Evolutionary conservation across 2,113 vertebrate species (phyloP).

Genomic region (Ageneiosus marmoratus): DNA sequence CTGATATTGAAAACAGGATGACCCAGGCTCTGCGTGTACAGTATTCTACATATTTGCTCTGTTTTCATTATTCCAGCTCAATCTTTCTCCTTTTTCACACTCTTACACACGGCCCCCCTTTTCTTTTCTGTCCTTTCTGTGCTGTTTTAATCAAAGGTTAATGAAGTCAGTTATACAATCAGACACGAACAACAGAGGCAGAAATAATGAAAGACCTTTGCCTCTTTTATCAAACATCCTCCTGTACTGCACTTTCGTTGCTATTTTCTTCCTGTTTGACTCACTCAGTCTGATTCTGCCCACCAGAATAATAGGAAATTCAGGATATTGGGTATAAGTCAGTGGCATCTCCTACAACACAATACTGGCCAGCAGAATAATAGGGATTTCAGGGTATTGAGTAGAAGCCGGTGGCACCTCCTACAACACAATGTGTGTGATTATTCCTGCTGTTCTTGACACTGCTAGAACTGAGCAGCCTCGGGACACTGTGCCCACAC

Average conservation of each 20-base stretch:
- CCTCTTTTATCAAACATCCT: constrained; percentile 27
- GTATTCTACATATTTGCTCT: neutral
- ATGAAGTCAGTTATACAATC: constrained; percentile 32
- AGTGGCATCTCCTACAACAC: constrained; percentile 12
- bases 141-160: constrained; percentile 41
- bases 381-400: constrained; percentile 22
- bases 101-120: neutral
- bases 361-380: constrained; percentile 33
- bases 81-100: neutral
- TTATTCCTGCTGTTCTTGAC: constrained; percentile 34
- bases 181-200: constrained; percentile 27
- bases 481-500: constrained; percentile 28
- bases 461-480: constrained; percentile 23
- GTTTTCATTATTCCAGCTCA: too few relatives aligned
- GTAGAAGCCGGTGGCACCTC: constrained; percentile 11
- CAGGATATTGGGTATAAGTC: constrained; percentile 14
- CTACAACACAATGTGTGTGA: constrained; percentile 23
- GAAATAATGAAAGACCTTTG: constrained; percentile 35
- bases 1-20: constrained; percentile 22
- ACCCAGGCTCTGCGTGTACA: neutral
- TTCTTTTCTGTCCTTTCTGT: neutral
- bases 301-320: constrained; percentile 17
- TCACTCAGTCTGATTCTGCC: neutral
- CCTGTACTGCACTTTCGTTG: neutral
- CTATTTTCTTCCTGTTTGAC: constrained; percentile 7